Evolutionary conservation across 1,140 invertebrate species (phyloP).

Genomic region (Eupristina koningsbergeri): DNA sequence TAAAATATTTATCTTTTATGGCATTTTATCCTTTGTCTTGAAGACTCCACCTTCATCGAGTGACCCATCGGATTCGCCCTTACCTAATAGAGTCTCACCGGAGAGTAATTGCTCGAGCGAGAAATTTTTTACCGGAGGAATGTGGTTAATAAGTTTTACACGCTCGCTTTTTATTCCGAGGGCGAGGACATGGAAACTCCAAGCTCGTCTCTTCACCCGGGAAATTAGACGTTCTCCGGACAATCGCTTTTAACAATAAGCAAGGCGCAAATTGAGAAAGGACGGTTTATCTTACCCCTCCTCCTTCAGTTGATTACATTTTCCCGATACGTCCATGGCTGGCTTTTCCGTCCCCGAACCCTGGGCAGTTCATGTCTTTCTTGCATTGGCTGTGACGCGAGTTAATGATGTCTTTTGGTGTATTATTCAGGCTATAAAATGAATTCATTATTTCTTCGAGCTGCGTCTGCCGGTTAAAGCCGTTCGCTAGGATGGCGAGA

Average conservation of each 20-base stretch:
- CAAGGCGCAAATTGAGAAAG: background rate
- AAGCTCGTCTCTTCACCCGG: too few relatives aligned
- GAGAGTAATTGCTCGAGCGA: background rate
- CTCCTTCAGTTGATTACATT: background rate
- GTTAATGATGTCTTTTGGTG: conserved; percentile 42
- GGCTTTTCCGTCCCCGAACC: too few relatives aligned
- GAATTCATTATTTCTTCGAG: conserved; percentile 35
- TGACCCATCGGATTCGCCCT: background rate
- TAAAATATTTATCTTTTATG: conserved; percentile 40
- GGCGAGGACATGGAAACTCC: too few relatives aligned
- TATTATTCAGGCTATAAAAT: conserved; percentile 21
- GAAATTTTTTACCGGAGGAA: background rate
- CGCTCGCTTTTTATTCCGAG: too few relatives aligned
- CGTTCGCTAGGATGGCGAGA: background rate
- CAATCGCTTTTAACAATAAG: background rate
- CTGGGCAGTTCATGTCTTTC: background rate
- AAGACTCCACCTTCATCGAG: background rate
- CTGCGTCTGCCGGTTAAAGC: conserved; percentile 18
- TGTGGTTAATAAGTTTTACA: background rate
- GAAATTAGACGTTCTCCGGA: background rate
- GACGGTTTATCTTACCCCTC: background rate
- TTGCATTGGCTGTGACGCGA: conserved; percentile 1
- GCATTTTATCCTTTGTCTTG: conserved; percentile 19
- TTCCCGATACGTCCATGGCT: too few relatives aligned
- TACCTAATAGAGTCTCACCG: background rate